phyloP scores from a whole-genome alignment of 2,888 invertebrate species.

The Nomada fucata region DNA sequence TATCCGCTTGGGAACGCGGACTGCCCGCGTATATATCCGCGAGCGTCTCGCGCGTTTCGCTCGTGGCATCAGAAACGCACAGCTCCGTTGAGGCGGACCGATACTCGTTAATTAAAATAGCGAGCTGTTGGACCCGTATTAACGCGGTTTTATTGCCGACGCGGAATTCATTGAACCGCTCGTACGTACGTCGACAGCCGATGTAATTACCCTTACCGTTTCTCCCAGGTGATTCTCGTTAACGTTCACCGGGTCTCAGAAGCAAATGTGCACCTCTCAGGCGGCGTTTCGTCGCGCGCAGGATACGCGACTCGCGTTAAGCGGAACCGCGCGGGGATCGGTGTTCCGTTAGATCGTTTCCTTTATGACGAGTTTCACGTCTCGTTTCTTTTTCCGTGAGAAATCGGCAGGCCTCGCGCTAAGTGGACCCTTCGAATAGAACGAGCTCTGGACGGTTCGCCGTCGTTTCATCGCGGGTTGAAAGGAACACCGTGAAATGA shows the following conservation, averaged over 20 bases:
- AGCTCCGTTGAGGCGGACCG: constrained; percentile 64
- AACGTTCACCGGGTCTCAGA: constrained; percentile 55
- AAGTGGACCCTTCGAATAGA: background rate
- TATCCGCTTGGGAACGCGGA: background rate
- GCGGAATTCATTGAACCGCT: constrained; percentile 80
- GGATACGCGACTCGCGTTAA: constrained; percentile 21
- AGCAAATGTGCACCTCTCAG: constrained; percentile 39
- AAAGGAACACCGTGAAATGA: constrained; percentile 25
- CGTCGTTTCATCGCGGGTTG: constrained; percentile 10
- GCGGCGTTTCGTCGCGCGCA: constrained; percentile 7
- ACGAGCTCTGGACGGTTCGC: background rate
- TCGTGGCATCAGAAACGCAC: background rate
- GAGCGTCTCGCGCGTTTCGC: background rate
- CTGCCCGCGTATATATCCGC: background rate
- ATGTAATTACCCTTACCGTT: constrained; percentile 71
- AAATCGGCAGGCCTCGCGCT: constrained; percentile 31
- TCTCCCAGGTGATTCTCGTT: constrained; percentile 70
- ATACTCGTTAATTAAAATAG: constrained; percentile 81
- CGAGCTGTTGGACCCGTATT: constrained; percentile 79
- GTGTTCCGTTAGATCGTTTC: constrained; percentile 59
- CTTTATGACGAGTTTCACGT: constrained; percentile 52
- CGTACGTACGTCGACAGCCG: constrained; percentile 47
- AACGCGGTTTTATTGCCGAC: constrained; percentile 78
- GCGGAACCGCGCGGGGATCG: constrained; percentile 41
- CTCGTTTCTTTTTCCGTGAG: background rate